Evolutionary conservation across 2,888 invertebrate species (phyloP).

Genomic region (Eulithis prunata): DNA sequence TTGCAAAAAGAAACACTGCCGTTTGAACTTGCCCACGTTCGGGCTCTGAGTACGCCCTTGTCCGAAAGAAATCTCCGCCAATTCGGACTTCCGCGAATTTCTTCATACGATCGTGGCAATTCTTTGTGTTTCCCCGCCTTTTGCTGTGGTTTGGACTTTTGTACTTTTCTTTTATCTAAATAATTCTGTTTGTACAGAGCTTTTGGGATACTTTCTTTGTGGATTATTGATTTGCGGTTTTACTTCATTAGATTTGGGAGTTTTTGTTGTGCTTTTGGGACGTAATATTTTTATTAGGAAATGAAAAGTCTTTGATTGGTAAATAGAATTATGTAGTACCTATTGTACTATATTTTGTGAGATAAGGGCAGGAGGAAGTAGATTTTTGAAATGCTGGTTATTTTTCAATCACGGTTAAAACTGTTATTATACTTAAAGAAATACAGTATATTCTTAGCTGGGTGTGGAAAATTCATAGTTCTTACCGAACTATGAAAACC

Average conservation of each 20-base stretch:
- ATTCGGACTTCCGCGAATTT: conserved; percentile 52
- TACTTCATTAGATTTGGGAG: conserved; percentile 21
- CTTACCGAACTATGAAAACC: too few relatives aligned
- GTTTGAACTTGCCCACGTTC: background rate
- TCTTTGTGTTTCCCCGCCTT: conserved; percentile 46
- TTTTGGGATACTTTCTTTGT: conserved; percentile 31
- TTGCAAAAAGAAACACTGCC: too few relatives aligned
- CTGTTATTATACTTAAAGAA: too few relatives aligned
- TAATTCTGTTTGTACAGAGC: conserved; percentile 39
- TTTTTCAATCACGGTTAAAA: too few relatives aligned
- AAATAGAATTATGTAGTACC: too few relatives aligned
- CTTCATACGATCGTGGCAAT: conserved; percentile 50
- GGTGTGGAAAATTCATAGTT: too few relatives aligned
- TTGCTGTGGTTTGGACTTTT: conserved; percentile 30
- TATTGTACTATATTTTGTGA: too few relatives aligned
- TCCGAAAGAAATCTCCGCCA: conserved; percentile 56
- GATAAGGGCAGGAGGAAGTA: too few relatives aligned
- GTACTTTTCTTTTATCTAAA: conserved; percentile 40
- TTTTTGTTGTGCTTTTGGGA: conserved; percentile 6
- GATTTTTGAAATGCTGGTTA: too few relatives aligned
- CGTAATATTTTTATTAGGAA: background rate
- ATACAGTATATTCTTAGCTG: too few relatives aligned
- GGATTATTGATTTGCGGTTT: conserved; percentile 32
- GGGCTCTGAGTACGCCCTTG: conserved; percentile 51
- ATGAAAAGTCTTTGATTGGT: background rate